Percentiles rank a stretch among this genome's conserved stretches.
phyloP scores from a whole-genome alignment of 2,888 invertebrate genomes.

The Odontocolon sp. region DNA sequence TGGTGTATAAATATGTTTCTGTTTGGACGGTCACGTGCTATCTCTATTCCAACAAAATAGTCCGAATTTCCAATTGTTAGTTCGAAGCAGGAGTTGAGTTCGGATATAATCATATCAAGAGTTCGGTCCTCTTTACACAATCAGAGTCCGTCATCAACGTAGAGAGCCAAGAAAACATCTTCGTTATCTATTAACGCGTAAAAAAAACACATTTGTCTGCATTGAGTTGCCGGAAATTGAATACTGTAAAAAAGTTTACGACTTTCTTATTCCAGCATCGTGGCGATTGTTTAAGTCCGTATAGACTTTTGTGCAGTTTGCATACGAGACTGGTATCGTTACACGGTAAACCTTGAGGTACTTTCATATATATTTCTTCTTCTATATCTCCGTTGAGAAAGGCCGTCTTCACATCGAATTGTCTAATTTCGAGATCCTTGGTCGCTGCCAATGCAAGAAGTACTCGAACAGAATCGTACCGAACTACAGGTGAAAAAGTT shows the following conservation, averaged over 20 bases:
- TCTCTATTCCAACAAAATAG: slow-evolving; percentile 53
- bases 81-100: slow-evolving; percentile 36
- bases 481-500: slow-evolving; percentile 49
- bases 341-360: slow-evolving; percentile 1
- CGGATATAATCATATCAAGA: slow-evolving; percentile 30
- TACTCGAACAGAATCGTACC: slow-evolving; percentile 30
- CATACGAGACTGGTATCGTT: slow-evolving; percentile 16
- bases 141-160: slow-evolving; percentile 53
- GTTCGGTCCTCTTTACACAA: slow-evolving; percentile 29
- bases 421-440: slow-evolving; percentile 39
- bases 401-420: slow-evolving; percentile 58
- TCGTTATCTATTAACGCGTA: not conserved
- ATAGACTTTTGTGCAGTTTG: slow-evolving; percentile 33
- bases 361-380: slow-evolving; percentile 28
- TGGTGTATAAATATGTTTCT: slow-evolving; percentile 42
- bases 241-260: slow-evolving; percentile 2
- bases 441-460: slow-evolving; percentile 41
- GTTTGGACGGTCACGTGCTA: slow-evolving; percentile 22
- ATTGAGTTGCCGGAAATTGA: slow-evolving; percentile 15
- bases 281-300: slow-evolving; percentile 47
- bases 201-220: slow-evolving; percentile 42
- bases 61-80: slow-evolving; percentile 40
- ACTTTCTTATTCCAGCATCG: slow-evolving; percentile 44
- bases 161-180: not conserved
- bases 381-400: slow-evolving; percentile 36